Percentiles rank a stretch among this genome's conserved stretches.
Conservation (phyloP, 2,113 vertebrate species). For the Periophthalmodon schlosseri region DNA sequence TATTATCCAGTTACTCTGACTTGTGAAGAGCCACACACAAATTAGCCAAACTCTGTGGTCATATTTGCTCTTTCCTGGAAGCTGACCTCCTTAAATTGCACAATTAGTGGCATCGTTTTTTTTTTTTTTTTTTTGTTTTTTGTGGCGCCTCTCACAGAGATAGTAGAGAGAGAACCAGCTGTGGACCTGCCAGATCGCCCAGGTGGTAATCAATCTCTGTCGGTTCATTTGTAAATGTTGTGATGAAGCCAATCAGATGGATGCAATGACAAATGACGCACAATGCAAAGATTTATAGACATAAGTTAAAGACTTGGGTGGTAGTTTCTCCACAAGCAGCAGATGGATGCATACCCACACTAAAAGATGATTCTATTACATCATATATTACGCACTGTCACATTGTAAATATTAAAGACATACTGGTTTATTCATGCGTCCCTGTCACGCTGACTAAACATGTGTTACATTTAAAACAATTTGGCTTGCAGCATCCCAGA, state of each 20-base stretch:
- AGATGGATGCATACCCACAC: constrained; percentile 2
- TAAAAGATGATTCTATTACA: constrained; percentile 7
- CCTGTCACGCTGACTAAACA: constrained; percentile 50
- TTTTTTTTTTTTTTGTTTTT: not conserved
- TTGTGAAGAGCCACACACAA: constrained; percentile 14
- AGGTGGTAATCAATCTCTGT: constrained; percentile 19
- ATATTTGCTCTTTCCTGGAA: constrained; percentile 16
- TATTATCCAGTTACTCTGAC: constrained; percentile 25
- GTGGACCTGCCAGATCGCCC: constrained; percentile 1
- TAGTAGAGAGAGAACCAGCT: constrained; percentile 3
- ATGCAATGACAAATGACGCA: not conserved
- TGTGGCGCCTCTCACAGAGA: constrained; percentile 2
- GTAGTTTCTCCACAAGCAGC: not conserved
- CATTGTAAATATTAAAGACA: constrained; percentile 54
- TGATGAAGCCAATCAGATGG: constrained; percentile 9
- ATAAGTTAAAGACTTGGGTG: not conserved
- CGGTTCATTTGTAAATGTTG: constrained; percentile 17
- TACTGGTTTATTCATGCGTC: constrained; percentile 58
- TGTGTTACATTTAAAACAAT: constrained; percentile 42
- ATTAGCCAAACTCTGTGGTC: constrained; percentile 20
- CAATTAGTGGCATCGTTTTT: constrained; percentile 10
- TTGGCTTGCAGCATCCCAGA: constrained; percentile 20
- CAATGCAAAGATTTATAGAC: not conserved
- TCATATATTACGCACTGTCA: constrained; percentile 30
- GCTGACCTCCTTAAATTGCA: constrained; percentile 7